Evolutionary conservation across 2,113 vertebrate genomes (phyloP).

Genomic region (Phalacrocorax brasilianus): DNA sequence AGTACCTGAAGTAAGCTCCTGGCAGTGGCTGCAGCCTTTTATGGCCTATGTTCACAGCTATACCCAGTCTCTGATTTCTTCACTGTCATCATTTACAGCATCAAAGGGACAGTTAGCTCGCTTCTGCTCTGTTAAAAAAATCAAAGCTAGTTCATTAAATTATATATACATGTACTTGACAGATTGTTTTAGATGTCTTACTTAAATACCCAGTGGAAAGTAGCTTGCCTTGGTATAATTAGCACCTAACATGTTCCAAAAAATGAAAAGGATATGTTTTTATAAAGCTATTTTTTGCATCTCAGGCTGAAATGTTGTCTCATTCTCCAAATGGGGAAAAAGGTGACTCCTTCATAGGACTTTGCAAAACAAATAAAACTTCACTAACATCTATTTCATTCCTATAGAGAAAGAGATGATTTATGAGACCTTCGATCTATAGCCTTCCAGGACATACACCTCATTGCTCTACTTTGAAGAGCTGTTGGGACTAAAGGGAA

Average conservation of each 20-base stretch:
- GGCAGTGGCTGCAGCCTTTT: not conserved
- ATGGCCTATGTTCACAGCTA: not conserved
- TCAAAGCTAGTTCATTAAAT: constrained; percentile 27
- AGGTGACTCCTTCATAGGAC: not conserved
- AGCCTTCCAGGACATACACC: not conserved
- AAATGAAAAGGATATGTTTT: not conserved
- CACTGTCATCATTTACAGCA: constrained; percentile 15
- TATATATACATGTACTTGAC: constrained; percentile 18
- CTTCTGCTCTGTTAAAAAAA: constrained; percentile 5
- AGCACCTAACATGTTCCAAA: not conserved
- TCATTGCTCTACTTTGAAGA: not conserved
- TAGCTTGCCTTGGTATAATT: constrained; percentile 1
- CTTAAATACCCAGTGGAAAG: constrained; percentile 38
- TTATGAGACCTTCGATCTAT: not conserved
- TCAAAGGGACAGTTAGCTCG: constrained; percentile 1
- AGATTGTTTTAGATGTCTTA: constrained; percentile 21
- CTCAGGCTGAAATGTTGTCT: not conserved
- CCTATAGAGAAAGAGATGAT: not conserved
- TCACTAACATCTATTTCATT: not conserved
- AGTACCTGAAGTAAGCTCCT: constrained; percentile 16
- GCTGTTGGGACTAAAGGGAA: not conserved
- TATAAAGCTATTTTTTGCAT: not conserved
- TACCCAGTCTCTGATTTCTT: not conserved
- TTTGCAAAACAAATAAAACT: constrained; percentile 31
- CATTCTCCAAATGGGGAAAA: not conserved